phyloP scores from a whole-genome alignment of 2,888 invertebrate genomes.

The Helicoverpa assulta region DNA sequence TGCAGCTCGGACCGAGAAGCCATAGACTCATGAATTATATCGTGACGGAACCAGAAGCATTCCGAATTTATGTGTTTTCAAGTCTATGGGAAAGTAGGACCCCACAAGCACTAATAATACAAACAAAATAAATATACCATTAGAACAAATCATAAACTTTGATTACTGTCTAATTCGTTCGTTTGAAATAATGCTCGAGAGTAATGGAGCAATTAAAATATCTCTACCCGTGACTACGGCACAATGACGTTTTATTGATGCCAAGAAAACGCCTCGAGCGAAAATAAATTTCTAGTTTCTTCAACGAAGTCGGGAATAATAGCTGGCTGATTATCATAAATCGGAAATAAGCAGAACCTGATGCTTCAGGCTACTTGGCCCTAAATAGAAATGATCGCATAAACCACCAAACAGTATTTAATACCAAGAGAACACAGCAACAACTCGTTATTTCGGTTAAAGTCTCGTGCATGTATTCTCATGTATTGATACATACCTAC shows the following conservation, averaged over 20 bases:
- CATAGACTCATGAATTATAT: slow-evolving; percentile 57
- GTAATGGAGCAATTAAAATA: slow-evolving; percentile 50
- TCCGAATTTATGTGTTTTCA: slow-evolving; percentile 16
- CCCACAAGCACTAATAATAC: background rate
- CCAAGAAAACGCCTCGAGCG: slow-evolving; percentile 16
- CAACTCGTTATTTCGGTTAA: slow-evolving; percentile 16
- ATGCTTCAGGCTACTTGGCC: slow-evolving; percentile 20
- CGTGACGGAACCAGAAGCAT: slow-evolving; percentile 42
- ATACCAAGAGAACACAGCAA: slow-evolving; percentile 10
- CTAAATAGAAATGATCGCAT: slow-evolving; percentile 15
- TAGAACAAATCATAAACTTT: slow-evolving; percentile 25
- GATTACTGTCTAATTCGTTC: slow-evolving; percentile 32
- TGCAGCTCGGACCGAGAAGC: slow-evolving; percentile 53
- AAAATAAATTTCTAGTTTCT: slow-evolving; percentile 43
- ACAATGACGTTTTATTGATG: slow-evolving; percentile 37
- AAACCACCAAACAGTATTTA: slow-evolving; percentile 18
- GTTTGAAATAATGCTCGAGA: slow-evolving; percentile 28
- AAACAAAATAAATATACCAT: slow-evolving; percentile 8
- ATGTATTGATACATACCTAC: slow-evolving; percentile 55
- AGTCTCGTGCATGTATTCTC: slow-evolving; percentile 34
- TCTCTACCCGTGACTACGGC: slow-evolving; percentile 15
- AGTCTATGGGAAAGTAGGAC: slow-evolving; percentile 1
- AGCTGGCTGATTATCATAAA: slow-evolving; percentile 40
- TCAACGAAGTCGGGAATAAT: slow-evolving; percentile 35
- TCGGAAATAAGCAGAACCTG: slow-evolving; percentile 28